Evolutionary conservation across 2,888 invertebrate species (phyloP).

Genomic region (Elysia crispata): DNA sequence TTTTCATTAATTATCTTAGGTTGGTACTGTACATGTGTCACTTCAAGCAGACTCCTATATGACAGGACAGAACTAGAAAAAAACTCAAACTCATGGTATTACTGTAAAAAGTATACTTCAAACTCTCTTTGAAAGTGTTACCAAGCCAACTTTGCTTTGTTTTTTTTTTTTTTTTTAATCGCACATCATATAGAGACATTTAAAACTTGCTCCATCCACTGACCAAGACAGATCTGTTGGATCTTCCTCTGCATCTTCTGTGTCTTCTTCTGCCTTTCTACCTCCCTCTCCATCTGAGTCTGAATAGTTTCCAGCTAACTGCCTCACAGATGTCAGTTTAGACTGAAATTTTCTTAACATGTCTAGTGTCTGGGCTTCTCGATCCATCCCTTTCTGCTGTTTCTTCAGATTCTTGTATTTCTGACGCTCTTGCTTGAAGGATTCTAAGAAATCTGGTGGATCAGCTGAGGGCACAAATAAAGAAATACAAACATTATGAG

Average conservation of each 20-base stretch:
- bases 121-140: background rate
- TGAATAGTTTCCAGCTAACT: constrained; percentile 76
- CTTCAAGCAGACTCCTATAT: background rate
- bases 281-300: constrained; percentile 78
- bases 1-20: too few relatives aligned
- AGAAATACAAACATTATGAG: background rate
- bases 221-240: constrained; percentile 71
- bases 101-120: too few relatives aligned
- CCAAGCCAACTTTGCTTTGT: background rate
- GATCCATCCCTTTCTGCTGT: constrained; percentile 64
- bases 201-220: background rate
- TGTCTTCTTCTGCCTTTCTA: constrained; percentile 70
- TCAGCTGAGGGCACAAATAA: constrained; percentile 5
- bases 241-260: constrained; percentile 71
- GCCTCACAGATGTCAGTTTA: constrained; percentile 85
- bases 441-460: constrained; percentile 57
- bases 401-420: constrained; percentile 70
- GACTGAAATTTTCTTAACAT: constrained; percentile 90
- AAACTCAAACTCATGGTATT: too few relatives aligned
- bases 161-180: background rate
- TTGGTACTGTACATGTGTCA: too few relatives aligned
- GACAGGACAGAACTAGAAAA: background rate
- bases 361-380: constrained; percentile 83
- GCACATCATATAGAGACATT: background rate
- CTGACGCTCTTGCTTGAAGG: constrained; percentile 69